phyloP scores from a whole-genome alignment of 2,113 vertebrate species.

The Stigmatopora nigra region DNA sequence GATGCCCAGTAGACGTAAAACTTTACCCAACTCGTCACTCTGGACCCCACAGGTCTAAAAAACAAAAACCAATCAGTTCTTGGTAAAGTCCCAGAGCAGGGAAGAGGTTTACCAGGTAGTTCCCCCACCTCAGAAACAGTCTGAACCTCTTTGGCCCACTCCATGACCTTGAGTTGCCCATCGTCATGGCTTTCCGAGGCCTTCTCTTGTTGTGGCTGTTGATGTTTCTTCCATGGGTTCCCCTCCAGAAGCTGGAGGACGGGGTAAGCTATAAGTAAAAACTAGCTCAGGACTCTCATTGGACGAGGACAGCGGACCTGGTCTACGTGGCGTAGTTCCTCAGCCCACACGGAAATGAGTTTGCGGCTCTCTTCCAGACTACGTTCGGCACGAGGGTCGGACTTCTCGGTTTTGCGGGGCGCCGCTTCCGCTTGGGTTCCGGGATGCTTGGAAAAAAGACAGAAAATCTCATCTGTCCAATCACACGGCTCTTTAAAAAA shows the following conservation, averaged over 20 bases:
- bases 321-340: slow-evolving; percentile 62
- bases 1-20: slow-evolving; percentile 56
- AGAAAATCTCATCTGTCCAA: background rate
- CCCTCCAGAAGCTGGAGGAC: slow-evolving; percentile 32
- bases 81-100: background rate
- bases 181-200: slow-evolving; percentile 20
- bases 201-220: slow-evolving; percentile 13
- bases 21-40: slow-evolving; percentile 54
- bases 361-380: slow-evolving; percentile 68
- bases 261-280: background rate
- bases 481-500: background rate
- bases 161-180: slow-evolving; percentile 54
- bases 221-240: slow-evolving; percentile 14
- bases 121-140: slow-evolving; percentile 57
- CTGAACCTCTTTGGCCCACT: slow-evolving; percentile 71
- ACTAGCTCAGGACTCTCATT: too few relatives aligned
- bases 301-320: slow-evolving; percentile 38
- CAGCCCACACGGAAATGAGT: slow-evolving; percentile 68
- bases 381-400: slow-evolving; percentile 36
- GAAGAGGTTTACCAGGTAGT: background rate
- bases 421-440: slow-evolving; percentile 12
- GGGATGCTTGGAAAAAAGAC: slow-evolving; percentile 16
- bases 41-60: slow-evolving; percentile 62
- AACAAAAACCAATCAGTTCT: background rate
- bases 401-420: slow-evolving; percentile 3